Percentiles rank a stretch among this genome's conserved stretches.
These are phyloP conservation scores for Ferdinandea cuprea DNA, from an alignment of 2,888 invertebrate species.

Conservation along the genomic window DNA sequence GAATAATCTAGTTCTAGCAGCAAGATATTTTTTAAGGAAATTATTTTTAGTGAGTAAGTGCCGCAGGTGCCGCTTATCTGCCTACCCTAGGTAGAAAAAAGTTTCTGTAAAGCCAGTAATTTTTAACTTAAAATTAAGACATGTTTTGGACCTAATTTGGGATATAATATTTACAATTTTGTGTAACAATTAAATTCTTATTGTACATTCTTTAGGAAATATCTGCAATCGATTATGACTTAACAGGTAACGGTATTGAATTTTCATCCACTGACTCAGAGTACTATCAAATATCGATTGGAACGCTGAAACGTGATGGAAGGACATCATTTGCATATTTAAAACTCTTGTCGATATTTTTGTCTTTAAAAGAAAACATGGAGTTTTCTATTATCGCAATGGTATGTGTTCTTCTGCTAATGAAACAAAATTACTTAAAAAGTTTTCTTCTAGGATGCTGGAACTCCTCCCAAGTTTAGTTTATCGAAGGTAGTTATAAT, in stretches of 20 bases:
- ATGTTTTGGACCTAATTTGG: no score
- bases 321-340: constrained; percentile 75
- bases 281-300: constrained; percentile 63
- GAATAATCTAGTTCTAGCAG: no score
- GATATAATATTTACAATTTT: no score
- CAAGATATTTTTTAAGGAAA: no score
- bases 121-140: no score
- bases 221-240: constrained; percentile 76
- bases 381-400: constrained; percentile 76
- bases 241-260: constrained; percentile 75
- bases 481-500: constrained; percentile 71
- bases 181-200: no score
- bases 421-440: not conserved
- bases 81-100: no score
- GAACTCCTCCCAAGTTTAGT: constrained; percentile 70
- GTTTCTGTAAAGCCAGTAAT: no score
- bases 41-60: no score
- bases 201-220: constrained; percentile 66
- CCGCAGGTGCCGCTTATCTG: no score
- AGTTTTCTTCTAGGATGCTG: constrained; percentile 74
- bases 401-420: constrained; percentile 61
- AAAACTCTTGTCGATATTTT: constrained; percentile 71
- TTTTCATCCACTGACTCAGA: constrained; percentile 75
- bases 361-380: constrained; percentile 70
- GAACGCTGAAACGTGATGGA: constrained; percentile 56